Evolutionary conservation across 2,113 vertebrate genomes (phyloP), one percentile per base, ranked within the genome.

Genomic region (Pterophyllum scalare): DNA sequence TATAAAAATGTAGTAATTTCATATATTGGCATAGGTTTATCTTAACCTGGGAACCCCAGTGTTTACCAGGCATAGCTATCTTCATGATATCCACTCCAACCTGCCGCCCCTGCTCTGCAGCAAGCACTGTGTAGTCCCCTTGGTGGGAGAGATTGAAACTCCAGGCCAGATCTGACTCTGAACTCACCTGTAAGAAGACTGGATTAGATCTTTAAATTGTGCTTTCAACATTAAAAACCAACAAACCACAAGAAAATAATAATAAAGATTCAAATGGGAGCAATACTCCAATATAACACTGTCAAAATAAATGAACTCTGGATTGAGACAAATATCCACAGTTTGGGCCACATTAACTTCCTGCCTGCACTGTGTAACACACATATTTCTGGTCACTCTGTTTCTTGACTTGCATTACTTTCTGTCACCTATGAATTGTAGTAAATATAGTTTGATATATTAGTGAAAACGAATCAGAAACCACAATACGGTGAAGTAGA

Each of bases 21-120:
- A 59, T 28, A 26, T 43, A 19, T 8, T 43, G 22, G 3, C 10
- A 19, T 1, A 4, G 24, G 54, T 7, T 56, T 19, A 46, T 43
- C 11, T 28, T 40, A 11, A 54, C 6, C 5, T 20, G 5, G 8
- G 38, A 28, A 77, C 14, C 2, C 62, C 38, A 52, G 9, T 6
- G 14, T 76, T 61, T 95, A 99, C 98, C 98, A 96, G 98, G 97
- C 93, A 96, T 95, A 81, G 88, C 86, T 59, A 96, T 98, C 94
- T 98, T 99, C 98, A 98, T 99, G 54, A 99, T 87, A 87, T 99
- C 98, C 84, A 98, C 93, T 24, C 98, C 98, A 75, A 99, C 98
- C 88, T 98, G 97, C 60, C 94, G 61, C 43, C 96, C 96, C 54
- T 94, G 95, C 59, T 99, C 97, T 70, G 98, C 98, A 72, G 98